phyloP scores from a whole-genome alignment of 2,797 vertebrate genomes.

The Gymnodraco acuticeps region DNA sequence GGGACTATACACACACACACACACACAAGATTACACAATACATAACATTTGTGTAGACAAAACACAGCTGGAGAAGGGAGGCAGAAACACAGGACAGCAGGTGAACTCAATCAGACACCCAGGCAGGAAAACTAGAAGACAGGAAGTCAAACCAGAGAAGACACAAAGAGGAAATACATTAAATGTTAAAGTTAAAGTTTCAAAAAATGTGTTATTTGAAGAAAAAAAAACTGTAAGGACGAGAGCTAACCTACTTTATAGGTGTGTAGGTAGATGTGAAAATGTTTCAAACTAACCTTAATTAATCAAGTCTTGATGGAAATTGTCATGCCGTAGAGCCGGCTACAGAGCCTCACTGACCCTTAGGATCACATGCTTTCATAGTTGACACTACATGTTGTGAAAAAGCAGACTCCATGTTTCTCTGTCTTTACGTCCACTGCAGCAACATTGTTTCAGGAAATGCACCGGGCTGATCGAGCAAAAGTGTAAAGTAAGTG shows the following conservation, averaged over 20 bases:
- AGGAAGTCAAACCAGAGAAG: too few species aligned
- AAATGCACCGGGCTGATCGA: conserved; percentile 87
- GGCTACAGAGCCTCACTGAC: conserved; percentile 10
- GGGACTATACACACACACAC: too few species aligned
- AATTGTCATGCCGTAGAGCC: not conserved
- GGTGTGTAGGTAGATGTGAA: not conserved
- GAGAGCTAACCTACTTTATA: not conserved
- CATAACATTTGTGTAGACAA: too few species aligned
- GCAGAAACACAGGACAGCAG: too few species aligned
- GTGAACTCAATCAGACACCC: too few species aligned
- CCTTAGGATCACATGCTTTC: conserved; percentile 21
- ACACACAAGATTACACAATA: too few species aligned
- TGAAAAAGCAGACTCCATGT: conserved; percentile 70
- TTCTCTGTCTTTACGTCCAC: conserved; percentile 81
- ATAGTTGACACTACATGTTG: conserved; percentile 40
- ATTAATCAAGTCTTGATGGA: not conserved
- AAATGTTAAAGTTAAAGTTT: too few species aligned
- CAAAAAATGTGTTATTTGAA: too few species aligned
- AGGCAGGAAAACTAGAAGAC: too few species aligned
- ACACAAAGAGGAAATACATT: too few species aligned
- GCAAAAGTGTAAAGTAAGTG: conserved; percentile 88
- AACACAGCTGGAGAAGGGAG: too few species aligned
- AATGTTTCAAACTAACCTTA: not conserved
- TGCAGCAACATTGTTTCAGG: conserved; percentile 88
- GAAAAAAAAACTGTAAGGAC: too few species aligned